Conservation (phyloP, 2,113 vertebrate species). For the Sinocyclocheilus grahami region DNA sequence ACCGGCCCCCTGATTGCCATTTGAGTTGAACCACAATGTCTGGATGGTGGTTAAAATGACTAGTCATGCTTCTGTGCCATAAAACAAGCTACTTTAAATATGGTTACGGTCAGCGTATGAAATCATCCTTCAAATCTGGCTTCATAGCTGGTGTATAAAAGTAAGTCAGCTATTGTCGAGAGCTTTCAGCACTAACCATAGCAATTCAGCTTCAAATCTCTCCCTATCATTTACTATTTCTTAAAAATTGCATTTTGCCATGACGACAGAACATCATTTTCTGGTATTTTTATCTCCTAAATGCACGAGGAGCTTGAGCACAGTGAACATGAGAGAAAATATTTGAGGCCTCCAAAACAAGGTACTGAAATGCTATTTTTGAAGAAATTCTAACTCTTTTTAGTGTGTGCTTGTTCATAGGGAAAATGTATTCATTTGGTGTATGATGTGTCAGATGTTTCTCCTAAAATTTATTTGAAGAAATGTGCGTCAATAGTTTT, state of each 20-base stretch:
- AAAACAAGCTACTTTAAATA: conserved; percentile 18
- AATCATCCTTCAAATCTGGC: not conserved
- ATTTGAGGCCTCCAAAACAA: conserved; percentile 16
- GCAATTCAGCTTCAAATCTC: not conserved
- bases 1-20: not conserved
- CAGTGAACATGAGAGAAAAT: not conserved
- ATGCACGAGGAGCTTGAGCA: not conserved
- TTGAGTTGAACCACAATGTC: not conserved
- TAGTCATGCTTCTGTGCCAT: not conserved
- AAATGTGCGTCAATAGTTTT: not conserved
- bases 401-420: not conserved
- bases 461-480: not conserved
- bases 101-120: conserved; percentile 12
- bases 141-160: not conserved
- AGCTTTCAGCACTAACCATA: conserved; percentile 17
- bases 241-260: not conserved
- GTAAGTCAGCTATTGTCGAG: not conserved
- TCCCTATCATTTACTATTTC: not conserved
- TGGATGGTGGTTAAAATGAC: conserved; percentile 13
- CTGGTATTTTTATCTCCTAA: not conserved
- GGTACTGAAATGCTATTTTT: not conserved
- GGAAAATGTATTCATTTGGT: not conserved
- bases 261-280: not conserved
- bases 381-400: not conserved
- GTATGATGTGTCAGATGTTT: not conserved